phyloP scores from a whole-genome alignment of 2,888 invertebrate genomes.

The Micoletzkya japonica region DNA sequence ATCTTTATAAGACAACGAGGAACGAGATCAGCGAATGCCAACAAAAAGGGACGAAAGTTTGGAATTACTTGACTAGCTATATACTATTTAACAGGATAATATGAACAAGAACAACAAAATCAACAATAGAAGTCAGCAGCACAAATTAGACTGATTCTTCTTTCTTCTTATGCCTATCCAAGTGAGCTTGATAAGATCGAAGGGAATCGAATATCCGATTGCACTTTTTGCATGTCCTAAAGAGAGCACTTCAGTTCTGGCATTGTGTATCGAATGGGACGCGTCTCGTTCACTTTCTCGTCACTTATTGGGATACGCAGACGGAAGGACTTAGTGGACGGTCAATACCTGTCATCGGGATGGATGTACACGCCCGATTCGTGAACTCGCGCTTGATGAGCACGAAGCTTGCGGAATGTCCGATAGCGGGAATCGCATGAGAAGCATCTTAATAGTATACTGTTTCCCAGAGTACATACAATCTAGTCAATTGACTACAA shows the following conservation, averaged over 20 bases:
- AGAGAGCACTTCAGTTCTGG: not conserved
- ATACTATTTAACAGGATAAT: not conserved
- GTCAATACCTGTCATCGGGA: slow-evolving; percentile 23
- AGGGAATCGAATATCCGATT: slow-evolving; percentile 16
- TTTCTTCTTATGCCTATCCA: slow-evolving; percentile 10
- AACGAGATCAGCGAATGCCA: not conserved
- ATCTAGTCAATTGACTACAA: no score
- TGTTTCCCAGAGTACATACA: no score
- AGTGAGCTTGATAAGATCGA: slow-evolving; percentile 2
- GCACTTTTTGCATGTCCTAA: slow-evolving; percentile 15
- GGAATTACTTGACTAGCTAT: not conserved
- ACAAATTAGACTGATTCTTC: not conserved
- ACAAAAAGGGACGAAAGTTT: not conserved
- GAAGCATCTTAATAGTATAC: slow-evolving; percentile 1
- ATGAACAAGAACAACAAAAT: not conserved
- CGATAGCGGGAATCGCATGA: slow-evolving; percentile 7
- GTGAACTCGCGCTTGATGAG: slow-evolving; percentile 24
- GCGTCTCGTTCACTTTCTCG: no score
- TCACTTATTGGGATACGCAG: no score
- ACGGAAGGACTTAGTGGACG: no score
- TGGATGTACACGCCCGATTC: slow-evolving; percentile 25
- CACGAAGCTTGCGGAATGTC: slow-evolving; percentile 5
- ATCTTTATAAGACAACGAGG: not conserved
- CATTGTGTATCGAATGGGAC: no score
- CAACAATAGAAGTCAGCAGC: not conserved